Evolutionary conservation across 2,888 invertebrate genomes (phyloP).

Genomic region (Conops quadrifasciatus): DNA sequence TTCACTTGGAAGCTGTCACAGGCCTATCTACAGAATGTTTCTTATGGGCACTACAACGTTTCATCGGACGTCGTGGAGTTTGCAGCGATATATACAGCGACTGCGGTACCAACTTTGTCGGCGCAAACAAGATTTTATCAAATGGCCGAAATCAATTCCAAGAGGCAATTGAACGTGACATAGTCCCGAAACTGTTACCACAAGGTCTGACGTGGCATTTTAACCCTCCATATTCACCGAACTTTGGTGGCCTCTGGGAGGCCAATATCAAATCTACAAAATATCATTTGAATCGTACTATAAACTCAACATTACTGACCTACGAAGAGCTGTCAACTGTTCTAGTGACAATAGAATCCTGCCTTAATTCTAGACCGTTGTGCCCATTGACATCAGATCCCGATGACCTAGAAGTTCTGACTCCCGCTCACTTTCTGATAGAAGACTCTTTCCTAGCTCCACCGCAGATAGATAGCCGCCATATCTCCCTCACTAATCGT

Average conservation of each 20-base stretch:
- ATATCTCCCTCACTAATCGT: not conserved
- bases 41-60: not conserved
- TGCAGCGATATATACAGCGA: slow-evolving; percentile 1
- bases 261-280: slow-evolving; percentile 38
- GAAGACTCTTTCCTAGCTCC: slow-evolving; percentile 33
- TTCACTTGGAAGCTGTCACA: not conserved
- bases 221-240: slow-evolving; percentile 37
- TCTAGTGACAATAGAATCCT: slow-evolving; percentile 32
- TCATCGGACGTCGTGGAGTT: not conserved
- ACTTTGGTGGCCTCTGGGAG: slow-evolving; percentile 28
- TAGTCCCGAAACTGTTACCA: not conserved
- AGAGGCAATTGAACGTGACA: not conserved
- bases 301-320: slow-evolving; percentile 22
- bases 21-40: not conserved
- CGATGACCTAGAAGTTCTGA: slow-evolving; percentile 36
- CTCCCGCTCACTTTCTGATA: slow-evolving; percentile 37
- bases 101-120: slow-evolving; percentile 20
- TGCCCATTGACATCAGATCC: slow-evolving; percentile 33
- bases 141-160: not conserved
- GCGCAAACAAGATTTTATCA: not conserved
- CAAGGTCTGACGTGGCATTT: slow-evolving; percentile 31
- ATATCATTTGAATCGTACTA: slow-evolving; percentile 36
- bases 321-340: slow-evolving; percentile 32
- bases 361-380: slow-evolving; percentile 36
- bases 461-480: not conserved